A percentile compares a stretch with the other conserved stretches of the same genome.
Evolutionary conservation across 2,113 vertebrate species (phyloP).

Genomic region (Peromyscus leucopus): DNA sequence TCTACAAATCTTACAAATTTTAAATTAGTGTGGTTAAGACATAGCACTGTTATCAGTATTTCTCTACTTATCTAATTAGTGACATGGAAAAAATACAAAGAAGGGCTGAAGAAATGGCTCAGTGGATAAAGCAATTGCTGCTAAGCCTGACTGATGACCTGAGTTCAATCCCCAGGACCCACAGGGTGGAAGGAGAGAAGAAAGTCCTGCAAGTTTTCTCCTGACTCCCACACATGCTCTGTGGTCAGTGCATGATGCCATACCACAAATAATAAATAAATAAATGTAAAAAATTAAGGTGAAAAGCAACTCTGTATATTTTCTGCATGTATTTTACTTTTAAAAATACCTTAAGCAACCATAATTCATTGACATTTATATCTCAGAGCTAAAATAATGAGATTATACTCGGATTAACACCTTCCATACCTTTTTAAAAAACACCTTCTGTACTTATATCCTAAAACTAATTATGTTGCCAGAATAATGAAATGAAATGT

Average conservation of each 20-base stretch:
- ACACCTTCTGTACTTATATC: constrained; percentile 77
- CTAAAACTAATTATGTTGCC: constrained; percentile 87
- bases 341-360: constrained; percentile 41
- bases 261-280: not conserved
- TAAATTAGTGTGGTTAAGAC: constrained; percentile 18
- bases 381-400: constrained; percentile 83
- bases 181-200: not conserved
- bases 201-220: not conserved
- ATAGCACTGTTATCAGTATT: constrained; percentile 9
- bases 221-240: not conserved
- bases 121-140: not conserved
- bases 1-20: constrained; percentile 39
- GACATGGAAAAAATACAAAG: not conserved
- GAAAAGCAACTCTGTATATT: constrained; percentile 24
- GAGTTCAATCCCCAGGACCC: not conserved
- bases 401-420: constrained; percentile 87
- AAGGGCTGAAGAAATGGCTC: not conserved
- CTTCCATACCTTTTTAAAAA: constrained; percentile 78
- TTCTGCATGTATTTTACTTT: not conserved
- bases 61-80: constrained; percentile 12
- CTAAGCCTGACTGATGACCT: not conserved
- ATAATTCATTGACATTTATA: constrained; percentile 85
- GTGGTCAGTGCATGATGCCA: not conserved
- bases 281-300: not conserved
- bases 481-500: constrained; percentile 77